A percentile compares a stretch with the other conserved stretches of the same genome.
Evolutionary conservation across 1,140 invertebrate genomes (phyloP).

Genomic region (Xylocopa sonorina): DNA sequence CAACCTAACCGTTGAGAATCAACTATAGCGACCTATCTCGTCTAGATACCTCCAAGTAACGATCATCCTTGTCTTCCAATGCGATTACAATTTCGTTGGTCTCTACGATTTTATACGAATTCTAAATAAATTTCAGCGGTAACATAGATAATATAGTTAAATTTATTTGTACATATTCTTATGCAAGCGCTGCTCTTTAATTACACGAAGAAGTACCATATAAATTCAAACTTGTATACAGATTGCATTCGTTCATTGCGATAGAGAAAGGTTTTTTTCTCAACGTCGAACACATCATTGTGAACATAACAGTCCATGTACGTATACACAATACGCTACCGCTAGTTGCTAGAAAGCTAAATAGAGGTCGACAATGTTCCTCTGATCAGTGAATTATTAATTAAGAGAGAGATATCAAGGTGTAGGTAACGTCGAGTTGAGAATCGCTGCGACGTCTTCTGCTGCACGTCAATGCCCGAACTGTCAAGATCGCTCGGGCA

Average conservation of each 20-base stretch:
- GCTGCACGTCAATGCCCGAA: conserved; percentile 51
- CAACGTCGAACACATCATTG: no score
- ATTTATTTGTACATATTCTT: no score
- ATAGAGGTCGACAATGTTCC: conserved; percentile 12
- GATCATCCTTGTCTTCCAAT: conserved; percentile 7
- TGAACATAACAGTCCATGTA: neutral
- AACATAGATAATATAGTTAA: neutral
- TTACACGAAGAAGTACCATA: neutral
- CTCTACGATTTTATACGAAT: neutral
- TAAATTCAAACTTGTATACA: neutral
- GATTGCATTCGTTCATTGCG: neutral
- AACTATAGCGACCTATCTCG: neutral
- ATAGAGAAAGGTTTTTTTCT: neutral
- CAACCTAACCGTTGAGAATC: conserved; percentile 15
- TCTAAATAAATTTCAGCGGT: neutral
- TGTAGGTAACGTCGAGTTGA: conserved; percentile 9
- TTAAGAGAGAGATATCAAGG: neutral
- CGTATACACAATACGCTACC: neutral
- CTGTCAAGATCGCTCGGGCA: conserved; percentile 42
- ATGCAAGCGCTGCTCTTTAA: no score
- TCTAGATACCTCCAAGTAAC: neutral
- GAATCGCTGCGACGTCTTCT: conserved; percentile 51
- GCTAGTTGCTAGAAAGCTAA: neutral
- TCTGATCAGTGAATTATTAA: conserved; percentile 15
- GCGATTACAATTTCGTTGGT: neutral